These are phyloP conservation scores for Scelioninae gen. 2 DNA, from an alignment of 2,888 invertebrate species.

Conservation along the genomic window DNA sequence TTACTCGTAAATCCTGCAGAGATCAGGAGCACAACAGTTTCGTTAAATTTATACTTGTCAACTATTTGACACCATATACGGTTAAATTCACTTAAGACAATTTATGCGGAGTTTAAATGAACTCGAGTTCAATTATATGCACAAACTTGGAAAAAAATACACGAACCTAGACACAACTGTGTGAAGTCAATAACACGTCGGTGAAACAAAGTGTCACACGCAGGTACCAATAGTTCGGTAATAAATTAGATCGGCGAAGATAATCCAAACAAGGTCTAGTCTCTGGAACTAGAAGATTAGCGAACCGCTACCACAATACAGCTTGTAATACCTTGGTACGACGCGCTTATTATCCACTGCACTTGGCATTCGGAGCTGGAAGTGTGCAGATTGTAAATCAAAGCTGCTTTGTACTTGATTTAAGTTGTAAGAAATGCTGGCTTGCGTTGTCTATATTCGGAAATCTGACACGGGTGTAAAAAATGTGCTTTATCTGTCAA, in stretches of 20 bases:
- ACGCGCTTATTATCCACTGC: slow-evolving; percentile 48
- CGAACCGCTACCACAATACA: slow-evolving; percentile 68
- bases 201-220: slow-evolving; percentile 7
- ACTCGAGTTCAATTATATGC: background rate
- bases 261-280: slow-evolving; percentile 72
- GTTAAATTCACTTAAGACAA: slow-evolving; percentile 15
- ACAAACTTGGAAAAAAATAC: background rate
- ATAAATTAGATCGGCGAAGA: slow-evolving; percentile 74
- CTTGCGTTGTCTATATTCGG: no score
- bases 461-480: no score
- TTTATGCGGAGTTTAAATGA: slow-evolving; percentile 11
- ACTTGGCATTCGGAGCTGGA: slow-evolving; percentile 42
- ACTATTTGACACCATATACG: slow-evolving; percentile 18
- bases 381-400: slow-evolving; percentile 40
- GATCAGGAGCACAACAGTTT: slow-evolving; percentile 11
- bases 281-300: slow-evolving; percentile 65
- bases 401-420: slow-evolving; percentile 17
- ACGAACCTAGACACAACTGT: background rate
- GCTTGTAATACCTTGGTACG: slow-evolving; percentile 60
- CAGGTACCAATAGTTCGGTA: slow-evolving; percentile 68
- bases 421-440: background rate
- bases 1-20: background rate
- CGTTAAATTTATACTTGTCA: slow-evolving; percentile 9
- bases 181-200: slow-evolving; percentile 7
- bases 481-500: no score